Evolutionary conservation across 2,113 vertebrate genomes (phyloP).

Genomic region (Pitta sordida): DNA sequence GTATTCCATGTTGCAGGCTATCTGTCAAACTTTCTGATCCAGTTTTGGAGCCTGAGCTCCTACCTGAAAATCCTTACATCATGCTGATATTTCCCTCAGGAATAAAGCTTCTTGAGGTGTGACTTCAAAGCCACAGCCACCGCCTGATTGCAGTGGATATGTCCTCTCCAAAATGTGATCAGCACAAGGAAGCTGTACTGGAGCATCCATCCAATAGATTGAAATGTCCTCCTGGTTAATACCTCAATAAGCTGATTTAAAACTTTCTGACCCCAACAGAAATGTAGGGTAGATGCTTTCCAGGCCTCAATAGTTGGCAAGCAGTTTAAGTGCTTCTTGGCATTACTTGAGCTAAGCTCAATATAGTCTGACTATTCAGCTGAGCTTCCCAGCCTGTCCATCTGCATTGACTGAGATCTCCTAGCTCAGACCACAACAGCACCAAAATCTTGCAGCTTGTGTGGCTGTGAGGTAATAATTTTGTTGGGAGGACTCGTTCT

Average conservation of each 20-base stretch:
- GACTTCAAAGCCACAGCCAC: background rate
- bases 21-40: background rate
- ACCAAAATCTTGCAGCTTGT: background rate
- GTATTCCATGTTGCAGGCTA: background rate
- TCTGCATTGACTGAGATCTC: background rate
- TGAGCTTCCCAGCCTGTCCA: background rate
- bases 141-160: background rate
- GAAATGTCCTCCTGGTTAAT: background rate
- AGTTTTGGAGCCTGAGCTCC: background rate
- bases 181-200: background rate
- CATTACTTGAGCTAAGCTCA: background rate
- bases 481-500: background rate
- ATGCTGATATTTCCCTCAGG: background rate
- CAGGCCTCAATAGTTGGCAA: background rate
- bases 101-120: background rate
- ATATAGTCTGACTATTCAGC: background rate
- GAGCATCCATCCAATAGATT: background rate
- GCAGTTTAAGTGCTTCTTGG: background rate
- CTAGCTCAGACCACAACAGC: background rate
- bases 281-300: background rate
- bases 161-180: background rate
- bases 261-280: constrained; percentile 2
- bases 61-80: background rate
- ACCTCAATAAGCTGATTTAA: constrained; percentile 4
- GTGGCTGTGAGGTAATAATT: background rate